These are phyloP conservation scores for Nysson spinosus DNA, from an alignment of 2,888 invertebrate species.

Conservation along the genomic window DNA sequence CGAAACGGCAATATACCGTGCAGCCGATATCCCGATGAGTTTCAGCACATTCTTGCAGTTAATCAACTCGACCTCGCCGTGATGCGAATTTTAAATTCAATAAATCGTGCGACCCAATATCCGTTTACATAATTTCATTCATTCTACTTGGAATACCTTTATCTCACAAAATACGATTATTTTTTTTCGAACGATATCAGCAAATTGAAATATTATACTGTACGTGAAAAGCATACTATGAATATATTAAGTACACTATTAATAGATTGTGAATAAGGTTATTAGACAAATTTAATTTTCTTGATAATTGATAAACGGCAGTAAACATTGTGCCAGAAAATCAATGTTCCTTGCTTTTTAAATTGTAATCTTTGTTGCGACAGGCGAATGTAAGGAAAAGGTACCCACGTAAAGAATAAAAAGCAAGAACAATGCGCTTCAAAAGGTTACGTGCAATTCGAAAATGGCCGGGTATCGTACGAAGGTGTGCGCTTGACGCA, in stretches of 20 bases:
- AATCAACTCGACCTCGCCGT: slow-evolving; percentile 12
- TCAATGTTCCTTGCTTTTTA: too few relatives aligned
- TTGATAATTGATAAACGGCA: too few relatives aligned
- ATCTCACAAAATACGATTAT: too few relatives aligned
- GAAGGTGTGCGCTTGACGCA: slow-evolving; percentile 16
- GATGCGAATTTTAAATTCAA: slow-evolving; percentile 20
- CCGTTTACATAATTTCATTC: slow-evolving; percentile 17
- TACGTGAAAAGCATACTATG: too few relatives aligned
- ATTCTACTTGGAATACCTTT: too few relatives aligned
- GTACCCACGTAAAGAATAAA: neutral
- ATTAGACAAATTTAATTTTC: too few relatives aligned
- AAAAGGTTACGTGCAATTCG: slow-evolving; percentile 34
- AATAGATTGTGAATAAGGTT: too few relatives aligned
- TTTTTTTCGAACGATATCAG: neutral
- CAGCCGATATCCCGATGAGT: slow-evolving; percentile 20
- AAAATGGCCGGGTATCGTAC: slow-evolving; percentile 3
- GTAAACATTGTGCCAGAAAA: too few relatives aligned
- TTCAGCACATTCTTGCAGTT: slow-evolving; percentile 26
- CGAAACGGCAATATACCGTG: slow-evolving; percentile 24
- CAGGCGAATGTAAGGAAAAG: neutral
- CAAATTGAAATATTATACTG: too few relatives aligned
- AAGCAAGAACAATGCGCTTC: slow-evolving; percentile 14
- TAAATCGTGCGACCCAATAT: slow-evolving; percentile 2
- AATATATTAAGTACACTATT: too few relatives aligned
- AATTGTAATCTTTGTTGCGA: too few relatives aligned